phyloP scores from a whole-genome alignment of 2,113 vertebrate genomes.

The Pelusios castaneus region DNA sequence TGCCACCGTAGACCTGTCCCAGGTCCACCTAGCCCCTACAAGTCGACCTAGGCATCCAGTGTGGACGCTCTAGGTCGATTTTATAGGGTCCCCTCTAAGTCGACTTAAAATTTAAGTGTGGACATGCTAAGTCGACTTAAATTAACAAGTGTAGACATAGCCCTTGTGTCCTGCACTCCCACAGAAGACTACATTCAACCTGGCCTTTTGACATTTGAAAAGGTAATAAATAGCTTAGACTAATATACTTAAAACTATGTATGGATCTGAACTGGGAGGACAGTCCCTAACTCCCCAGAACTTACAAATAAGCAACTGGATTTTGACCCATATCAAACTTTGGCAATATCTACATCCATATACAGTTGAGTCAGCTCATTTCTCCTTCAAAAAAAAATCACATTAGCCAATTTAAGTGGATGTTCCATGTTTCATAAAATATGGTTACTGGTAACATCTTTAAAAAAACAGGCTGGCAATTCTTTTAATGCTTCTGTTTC shows the following conservation, averaged over 20 bases:
- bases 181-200: accelerated
- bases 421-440: not conserved
- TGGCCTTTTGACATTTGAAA: accelerated
- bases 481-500: not conserved
- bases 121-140: too few species aligned
- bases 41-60: too few species aligned
- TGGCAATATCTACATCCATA: not conserved
- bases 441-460: not conserved
- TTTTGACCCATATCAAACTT: not conserved
- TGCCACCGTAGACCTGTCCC: too few species aligned
- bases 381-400: not conserved
- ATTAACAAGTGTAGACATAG: too few species aligned
- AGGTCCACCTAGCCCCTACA: too few species aligned
- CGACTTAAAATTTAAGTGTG: too few species aligned
- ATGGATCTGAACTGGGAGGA: not conserved
- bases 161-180: accelerated
- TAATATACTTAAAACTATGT: accelerated
- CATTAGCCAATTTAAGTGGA: not conserved
- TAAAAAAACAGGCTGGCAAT: not conserved
- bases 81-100: too few species aligned
- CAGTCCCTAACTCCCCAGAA: not conserved
- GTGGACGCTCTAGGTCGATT: too few species aligned
- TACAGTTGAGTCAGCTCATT: not conserved
- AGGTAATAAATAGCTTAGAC: not conserved
- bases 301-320: not conserved